Conservation (phyloP, 2,113 vertebrate species). For the Malurus melanocephalus region DNA sequence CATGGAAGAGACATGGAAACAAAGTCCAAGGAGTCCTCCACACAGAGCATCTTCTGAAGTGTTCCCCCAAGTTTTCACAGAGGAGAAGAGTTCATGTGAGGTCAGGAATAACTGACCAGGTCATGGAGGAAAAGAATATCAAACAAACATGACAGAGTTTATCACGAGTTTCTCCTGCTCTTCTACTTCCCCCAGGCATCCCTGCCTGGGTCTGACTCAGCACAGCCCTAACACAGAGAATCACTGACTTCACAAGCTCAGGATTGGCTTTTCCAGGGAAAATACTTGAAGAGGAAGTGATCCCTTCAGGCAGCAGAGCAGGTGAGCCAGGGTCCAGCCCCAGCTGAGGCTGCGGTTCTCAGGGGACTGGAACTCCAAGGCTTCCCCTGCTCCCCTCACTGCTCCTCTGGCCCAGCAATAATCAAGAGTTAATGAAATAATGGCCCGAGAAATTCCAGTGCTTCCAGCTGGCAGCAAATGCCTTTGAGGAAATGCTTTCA, state of each 20-base stretch:
- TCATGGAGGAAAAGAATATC: not conserved
- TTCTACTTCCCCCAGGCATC: not conserved
- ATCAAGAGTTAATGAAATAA: not conserved
- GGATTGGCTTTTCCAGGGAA: not conserved
- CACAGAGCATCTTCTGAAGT: not conserved
- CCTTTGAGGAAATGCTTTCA: not conserved
- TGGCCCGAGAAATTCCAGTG: not conserved
- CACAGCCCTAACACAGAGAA: not conserved
- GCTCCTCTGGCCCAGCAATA: not conserved
- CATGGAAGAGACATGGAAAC: not conserved
- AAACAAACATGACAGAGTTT: not conserved
- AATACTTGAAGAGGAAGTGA: not conserved
- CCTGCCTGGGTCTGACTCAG: not conserved
- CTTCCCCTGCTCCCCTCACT: not conserved
- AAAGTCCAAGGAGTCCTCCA: not conserved
- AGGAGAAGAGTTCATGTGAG: not conserved
- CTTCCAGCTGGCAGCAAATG: not conserved
- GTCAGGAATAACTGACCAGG: not conserved
- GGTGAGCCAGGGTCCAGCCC: not conserved
- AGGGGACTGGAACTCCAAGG: not conserved
- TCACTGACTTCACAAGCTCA: not conserved
- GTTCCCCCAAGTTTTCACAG: rapidly evolving
- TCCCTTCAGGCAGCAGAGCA: not conserved
- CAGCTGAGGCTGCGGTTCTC: rapidly evolving
- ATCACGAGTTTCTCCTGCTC: not conserved